phyloP scores from a whole-genome alignment of 2,113 vertebrate species.

The Tachysurus vachellii region DNA sequence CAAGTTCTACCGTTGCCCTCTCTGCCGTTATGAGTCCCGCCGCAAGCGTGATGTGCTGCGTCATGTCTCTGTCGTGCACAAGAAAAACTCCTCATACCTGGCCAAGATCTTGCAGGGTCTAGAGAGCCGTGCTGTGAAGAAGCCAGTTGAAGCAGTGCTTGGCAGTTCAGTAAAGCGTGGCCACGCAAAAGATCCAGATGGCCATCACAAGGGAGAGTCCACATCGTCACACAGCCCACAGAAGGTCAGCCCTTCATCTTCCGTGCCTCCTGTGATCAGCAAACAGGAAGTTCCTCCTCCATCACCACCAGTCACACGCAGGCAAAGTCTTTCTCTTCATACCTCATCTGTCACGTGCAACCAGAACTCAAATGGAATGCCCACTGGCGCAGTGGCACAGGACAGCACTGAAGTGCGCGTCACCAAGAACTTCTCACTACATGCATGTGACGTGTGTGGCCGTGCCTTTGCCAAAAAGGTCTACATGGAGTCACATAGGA shows the following conservation, averaged over 20 bases:
- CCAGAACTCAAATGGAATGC: slow-evolving; percentile 60
- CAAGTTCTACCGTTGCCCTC: slow-evolving; percentile 88
- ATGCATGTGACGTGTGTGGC: slow-evolving; percentile 85
- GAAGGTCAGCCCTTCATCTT: slow-evolving; percentile 32
- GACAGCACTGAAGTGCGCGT: slow-evolving; percentile 84
- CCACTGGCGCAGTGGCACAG: slow-evolving; percentile 71
- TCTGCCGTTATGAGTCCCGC: slow-evolving; percentile 84
- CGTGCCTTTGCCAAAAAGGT: slow-evolving; percentile 88
- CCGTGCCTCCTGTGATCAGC: slow-evolving; percentile 39
- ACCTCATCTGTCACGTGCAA: slow-evolving; percentile 11
- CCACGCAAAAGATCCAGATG: slow-evolving; percentile 70
- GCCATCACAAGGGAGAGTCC: slow-evolving; percentile 67
- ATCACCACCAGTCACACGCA: slow-evolving; percentile 72
- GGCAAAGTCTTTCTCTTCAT: slow-evolving; percentile 76
- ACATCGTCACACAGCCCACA: slow-evolving; percentile 39
- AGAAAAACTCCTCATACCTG: slow-evolving; percentile 85
- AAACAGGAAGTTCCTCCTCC: slow-evolving; percentile 59
- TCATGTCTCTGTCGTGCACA: slow-evolving; percentile 87
- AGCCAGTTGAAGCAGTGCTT: slow-evolving; percentile 84
- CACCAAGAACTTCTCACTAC: slow-evolving; percentile 86
- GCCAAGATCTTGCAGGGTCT: slow-evolving; percentile 85
- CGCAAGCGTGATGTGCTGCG: slow-evolving; percentile 86
- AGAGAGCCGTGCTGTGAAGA: slow-evolving; percentile 86
- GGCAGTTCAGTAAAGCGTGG: slow-evolving; percentile 77
- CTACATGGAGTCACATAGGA: slow-evolving; percentile 85